Percentiles rank a stretch among this genome's conserved stretches.
These are phyloP conservation scores for Myiagra hebetior DNA, from an alignment of 2,113 vertebrate genomes.

Conservation along the genomic window DNA sequence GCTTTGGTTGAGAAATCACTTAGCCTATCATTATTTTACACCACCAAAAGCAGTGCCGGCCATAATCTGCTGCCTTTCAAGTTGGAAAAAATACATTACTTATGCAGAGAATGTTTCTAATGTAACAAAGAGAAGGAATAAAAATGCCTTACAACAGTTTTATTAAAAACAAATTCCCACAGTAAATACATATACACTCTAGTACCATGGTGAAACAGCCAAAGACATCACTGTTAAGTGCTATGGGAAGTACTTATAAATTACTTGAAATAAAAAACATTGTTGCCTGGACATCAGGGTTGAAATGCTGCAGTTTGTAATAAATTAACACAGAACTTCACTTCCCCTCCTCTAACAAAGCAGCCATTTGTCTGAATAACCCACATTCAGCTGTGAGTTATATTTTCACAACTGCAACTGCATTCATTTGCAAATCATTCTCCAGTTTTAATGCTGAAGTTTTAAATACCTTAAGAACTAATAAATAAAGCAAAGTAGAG, in stretches of 20 bases:
- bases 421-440: conserved; percentile 98
- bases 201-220: conserved; percentile 74
- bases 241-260: conserved; percentile 85
- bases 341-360: conserved; percentile 82
- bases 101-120: conserved; percentile 79
- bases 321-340: conserved; percentile 91
- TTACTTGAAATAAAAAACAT: conserved; percentile 86
- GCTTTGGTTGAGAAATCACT: conserved; percentile 51
- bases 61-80: conserved; percentile 75
- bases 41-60: conserved; percentile 55
- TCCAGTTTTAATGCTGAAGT: conserved; percentile 86
- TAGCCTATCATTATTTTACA: conserved; percentile 36
- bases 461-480: conserved; percentile 91
- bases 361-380: conserved; percentile 88
- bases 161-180: conserved; percentile 89
- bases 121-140: conserved; percentile 82
- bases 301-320: conserved; percentile 94
- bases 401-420: conserved; percentile 93
- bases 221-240: conserved; percentile 79
- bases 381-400: conserved; percentile 88
- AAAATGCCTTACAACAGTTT: conserved; percentile 81
- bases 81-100: conserved; percentile 76
- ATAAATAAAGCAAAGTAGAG: conserved; percentile 88
- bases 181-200: conserved; percentile 83
- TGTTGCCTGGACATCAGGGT: conserved; percentile 93